Base-by-base conservation (phyloP, 2,797 vertebrate genomes). In the Orestias chungarensis region DNA sequence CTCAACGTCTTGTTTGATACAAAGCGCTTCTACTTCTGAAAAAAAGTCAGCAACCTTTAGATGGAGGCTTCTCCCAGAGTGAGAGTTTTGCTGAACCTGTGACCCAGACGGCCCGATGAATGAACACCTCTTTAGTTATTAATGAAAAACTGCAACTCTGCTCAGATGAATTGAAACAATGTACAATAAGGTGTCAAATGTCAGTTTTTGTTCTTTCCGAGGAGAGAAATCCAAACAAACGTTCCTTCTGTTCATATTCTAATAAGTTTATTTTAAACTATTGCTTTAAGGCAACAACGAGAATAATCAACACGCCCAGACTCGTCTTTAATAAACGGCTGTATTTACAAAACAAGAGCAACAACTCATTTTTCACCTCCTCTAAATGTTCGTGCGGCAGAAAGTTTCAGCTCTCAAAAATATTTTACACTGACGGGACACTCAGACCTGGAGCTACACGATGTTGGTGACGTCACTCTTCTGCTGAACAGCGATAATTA, bases 291-390 rank as follows among this genome's bases (percentile, higher is more conserved):
- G 55, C 73, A 31, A 68, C 66, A 7, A 3, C 15, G 42, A 50
- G 25, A 25, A 73, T 65, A 85, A 79, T 76, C 52, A 81, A 27
- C 38, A 76, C 80, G 67, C 68, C 33, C 49, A 70, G 64, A 87
- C 75, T 74, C 40, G 44, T 67, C 33, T 27, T 88, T 87, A 91
- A 85, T 87, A 86, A 88, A 86, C 82, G 89, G 87, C n/a, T 78
- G 81, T 90, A 91, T 93, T 92, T 92, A 92, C 87, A 92, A 86
- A 81, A 67, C 66, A 46, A 66, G 29, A 79, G 49, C 54, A 83
- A 70, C 66, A 57, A 73, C 54, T 64, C 67, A 69, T 85, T 71
- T 75, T 84, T 23, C n/a, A 49, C 71, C 71, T 64, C n/a, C 31
- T 80, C 70, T 25, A 78, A 73, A 86, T 79, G 15, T 67, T 71